These are phyloP conservation scores for Notolabrus celidotus DNA, from an alignment of 2,797 vertebrate species.

Conservation along the genomic window DNA sequence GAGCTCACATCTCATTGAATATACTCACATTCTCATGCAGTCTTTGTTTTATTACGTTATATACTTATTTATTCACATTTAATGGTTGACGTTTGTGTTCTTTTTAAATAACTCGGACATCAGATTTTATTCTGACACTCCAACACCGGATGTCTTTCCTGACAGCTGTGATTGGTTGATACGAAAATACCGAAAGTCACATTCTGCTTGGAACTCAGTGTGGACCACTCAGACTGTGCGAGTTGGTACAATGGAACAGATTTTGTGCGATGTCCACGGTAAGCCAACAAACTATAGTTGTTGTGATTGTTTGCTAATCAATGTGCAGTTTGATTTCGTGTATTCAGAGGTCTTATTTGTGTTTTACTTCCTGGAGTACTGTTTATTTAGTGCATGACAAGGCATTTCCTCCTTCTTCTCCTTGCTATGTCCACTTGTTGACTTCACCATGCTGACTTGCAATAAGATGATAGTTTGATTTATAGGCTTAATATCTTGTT, in stretches of 20 bases:
- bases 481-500: not conserved
- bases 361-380: not conserved
- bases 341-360: not conserved
- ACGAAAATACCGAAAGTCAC: constrained; percentile 18
- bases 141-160: constrained; percentile 16
- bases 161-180: constrained; percentile 63
- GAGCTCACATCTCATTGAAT: rapidly evolving
- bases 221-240: too few species aligned
- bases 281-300: constrained; percentile 11
- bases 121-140: constrained; percentile 31
- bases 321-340: not conserved
- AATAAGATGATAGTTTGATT: not conserved
- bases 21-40: rapidly evolving
- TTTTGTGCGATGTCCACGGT: constrained; percentile 81
- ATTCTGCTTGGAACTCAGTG: not conserved
- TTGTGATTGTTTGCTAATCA: too few species aligned
- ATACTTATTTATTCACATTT: rapidly evolving
- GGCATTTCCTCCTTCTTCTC: constrained; percentile 10
- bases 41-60: rapidly evolving
- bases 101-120: rapidly evolving
- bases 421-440: not conserved
- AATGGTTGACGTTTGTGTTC: not conserved
- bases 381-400: constrained; percentile 10
- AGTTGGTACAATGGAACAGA: constrained; percentile 75
- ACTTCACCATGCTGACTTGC: not conserved